Conservation (phyloP, 2,888 invertebrate genomes). For the Troides aeacus region DNA sequence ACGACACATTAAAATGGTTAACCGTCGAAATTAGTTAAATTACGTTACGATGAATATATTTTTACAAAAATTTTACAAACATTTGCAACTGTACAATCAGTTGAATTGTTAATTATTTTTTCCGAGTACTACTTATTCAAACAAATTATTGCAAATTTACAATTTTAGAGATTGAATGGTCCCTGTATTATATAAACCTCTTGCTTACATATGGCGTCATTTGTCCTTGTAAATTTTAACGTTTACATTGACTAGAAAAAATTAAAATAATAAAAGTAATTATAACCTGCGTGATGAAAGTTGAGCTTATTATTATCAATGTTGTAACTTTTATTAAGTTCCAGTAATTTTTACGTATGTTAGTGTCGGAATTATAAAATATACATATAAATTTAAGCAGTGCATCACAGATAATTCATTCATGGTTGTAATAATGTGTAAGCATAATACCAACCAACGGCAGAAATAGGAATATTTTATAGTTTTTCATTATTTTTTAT, state of each 20-base stretch:
- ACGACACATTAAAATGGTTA: slow-evolving; percentile 12
- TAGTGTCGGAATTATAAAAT: not conserved
- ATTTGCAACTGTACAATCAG: slow-evolving; percentile 11
- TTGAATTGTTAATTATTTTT: slow-evolving; percentile 5
- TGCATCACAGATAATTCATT: slow-evolving; percentile 14
- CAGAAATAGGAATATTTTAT: not conserved
- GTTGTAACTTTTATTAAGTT: slow-evolving; percentile 1
- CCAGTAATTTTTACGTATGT: not conserved
- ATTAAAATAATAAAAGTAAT: slow-evolving; percentile 4
- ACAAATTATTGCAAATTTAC: slow-evolving; percentile 14
- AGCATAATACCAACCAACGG: not conserved
- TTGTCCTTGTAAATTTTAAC: slow-evolving; percentile 6
- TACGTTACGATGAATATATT: slow-evolving; percentile 17
- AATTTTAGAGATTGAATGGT: slow-evolving; percentile 30
- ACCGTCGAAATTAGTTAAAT: not conserved
- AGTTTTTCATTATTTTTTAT: not conserved
- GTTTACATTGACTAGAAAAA: slow-evolving; percentile 26
- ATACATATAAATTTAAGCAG: slow-evolving; percentile 10
- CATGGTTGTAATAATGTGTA: not conserved
- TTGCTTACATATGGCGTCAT: slow-evolving; percentile 8
- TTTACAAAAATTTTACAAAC: slow-evolving; percentile 32
- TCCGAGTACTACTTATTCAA: slow-evolving; percentile 4
- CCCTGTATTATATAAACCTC: slow-evolving; percentile 31
- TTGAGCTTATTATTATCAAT: not conserved
- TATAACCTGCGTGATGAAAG: slow-evolving; percentile 1